Evolutionary conservation across 2,797 vertebrate species (phyloP).

Genomic region (Avahi laniger): DNA sequence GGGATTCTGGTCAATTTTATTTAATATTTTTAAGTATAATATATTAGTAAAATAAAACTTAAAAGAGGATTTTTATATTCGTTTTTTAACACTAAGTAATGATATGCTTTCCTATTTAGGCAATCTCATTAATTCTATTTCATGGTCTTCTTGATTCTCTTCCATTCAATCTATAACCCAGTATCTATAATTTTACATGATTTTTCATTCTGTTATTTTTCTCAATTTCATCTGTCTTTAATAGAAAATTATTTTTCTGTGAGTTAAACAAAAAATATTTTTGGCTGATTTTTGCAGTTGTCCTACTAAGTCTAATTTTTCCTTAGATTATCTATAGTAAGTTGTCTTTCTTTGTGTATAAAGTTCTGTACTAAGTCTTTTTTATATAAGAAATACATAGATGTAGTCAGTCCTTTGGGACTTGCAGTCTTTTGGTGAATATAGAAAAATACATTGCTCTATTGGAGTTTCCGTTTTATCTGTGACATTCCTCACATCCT

Average conservation of each 20-base stretch:
- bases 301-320: background rate
- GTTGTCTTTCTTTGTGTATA: background rate
- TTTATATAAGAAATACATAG: background rate
- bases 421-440: background rate
- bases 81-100: background rate
- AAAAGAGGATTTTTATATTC: background rate
- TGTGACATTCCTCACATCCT: background rate
- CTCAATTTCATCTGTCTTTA: background rate
- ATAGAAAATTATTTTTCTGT: background rate
- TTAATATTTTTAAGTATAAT: background rate
- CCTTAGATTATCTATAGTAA: background rate
- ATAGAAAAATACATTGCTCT: background rate
- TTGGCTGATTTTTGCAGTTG: background rate
- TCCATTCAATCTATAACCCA: background rate
- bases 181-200: background rate
- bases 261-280: background rate
- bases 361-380: background rate
- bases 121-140: background rate
- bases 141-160: background rate
- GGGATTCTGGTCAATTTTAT: background rate
- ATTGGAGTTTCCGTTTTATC: background rate
- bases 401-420: background rate
- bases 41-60: background rate
- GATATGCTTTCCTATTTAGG: background rate
- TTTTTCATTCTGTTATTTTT: background rate